A percentile compares a stretch with the other conserved stretches of the same genome.
Evolutionary conservation across 1,140 invertebrate species (phyloP).

Genomic region (Druon quercuslanigerum): DNA sequence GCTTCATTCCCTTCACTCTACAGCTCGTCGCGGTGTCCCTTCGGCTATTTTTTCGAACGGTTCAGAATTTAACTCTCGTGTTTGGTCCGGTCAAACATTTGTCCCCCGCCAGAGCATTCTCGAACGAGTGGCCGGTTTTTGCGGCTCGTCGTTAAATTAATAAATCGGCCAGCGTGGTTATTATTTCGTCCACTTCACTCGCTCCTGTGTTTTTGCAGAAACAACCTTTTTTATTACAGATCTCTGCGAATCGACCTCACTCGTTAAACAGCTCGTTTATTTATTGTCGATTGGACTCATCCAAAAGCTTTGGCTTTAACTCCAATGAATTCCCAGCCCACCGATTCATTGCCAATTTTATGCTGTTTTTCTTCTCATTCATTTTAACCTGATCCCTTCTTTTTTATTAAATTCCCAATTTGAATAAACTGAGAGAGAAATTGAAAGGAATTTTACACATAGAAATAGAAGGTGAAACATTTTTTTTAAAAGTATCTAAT

Average conservation of each 20-base stretch:
- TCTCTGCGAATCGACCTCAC: not conserved
- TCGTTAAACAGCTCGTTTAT: constrained; percentile 44
- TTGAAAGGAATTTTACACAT: no score
- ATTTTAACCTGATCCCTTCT: constrained; percentile 46
- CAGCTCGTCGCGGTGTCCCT: constrained; percentile 4
- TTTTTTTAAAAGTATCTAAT: no score
- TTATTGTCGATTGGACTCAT: constrained; percentile 24
- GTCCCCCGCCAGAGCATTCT: constrained; percentile 42
- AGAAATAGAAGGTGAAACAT: no score
- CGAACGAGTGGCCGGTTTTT: constrained; percentile 49
- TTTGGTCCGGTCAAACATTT: constrained; percentile 62
- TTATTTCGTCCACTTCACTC: constrained; percentile 47
- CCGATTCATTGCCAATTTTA: no score
- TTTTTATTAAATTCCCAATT: constrained; percentile 5
- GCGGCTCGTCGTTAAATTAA: constrained; percentile 56
- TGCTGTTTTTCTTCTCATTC: constrained; percentile 50
- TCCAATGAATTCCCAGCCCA: constrained; percentile 12
- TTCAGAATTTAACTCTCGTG: constrained; percentile 57
- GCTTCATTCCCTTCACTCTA: constrained; percentile 31
- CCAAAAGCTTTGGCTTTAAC: constrained; percentile 45
- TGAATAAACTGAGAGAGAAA: not conserved
- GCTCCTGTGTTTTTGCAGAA: constrained; percentile 37
- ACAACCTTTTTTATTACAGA: constrained; percentile 31
- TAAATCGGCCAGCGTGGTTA: constrained; percentile 54
- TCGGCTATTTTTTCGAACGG: constrained; percentile 41